Percentiles rank a stretch among this genome's conserved stretches.
phyloP scores from a whole-genome alignment of 2,888 invertebrate genomes.

The Eilema caniola region DNA sequence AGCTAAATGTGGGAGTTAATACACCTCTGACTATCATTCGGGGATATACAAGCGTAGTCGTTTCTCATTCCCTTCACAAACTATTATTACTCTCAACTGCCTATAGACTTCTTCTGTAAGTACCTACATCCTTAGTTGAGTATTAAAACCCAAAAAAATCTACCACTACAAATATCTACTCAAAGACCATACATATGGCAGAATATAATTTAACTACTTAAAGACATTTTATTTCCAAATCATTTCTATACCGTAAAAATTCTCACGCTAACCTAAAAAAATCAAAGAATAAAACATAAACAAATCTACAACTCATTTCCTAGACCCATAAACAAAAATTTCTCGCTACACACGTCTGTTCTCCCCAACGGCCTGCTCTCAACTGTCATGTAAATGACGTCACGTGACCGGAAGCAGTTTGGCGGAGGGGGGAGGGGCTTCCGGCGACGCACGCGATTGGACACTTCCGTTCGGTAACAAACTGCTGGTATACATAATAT shows the following conservation, averaged over 20 bases:
- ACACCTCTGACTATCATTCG: too few species aligned
- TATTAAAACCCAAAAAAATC: too few species aligned
- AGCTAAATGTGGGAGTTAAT: too few species aligned
- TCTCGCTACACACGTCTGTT: constrained; percentile 67
- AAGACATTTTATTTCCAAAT: not conserved
- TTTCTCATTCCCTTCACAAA: too few species aligned
- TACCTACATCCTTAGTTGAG: too few species aligned
- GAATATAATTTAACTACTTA: too few species aligned
- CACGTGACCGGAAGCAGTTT: constrained; percentile 85
- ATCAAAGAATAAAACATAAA: constrained; percentile 45
- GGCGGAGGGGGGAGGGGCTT: constrained; percentile 76
- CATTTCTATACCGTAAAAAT: not conserved
- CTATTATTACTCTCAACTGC: too few species aligned
- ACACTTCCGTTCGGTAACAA: constrained; percentile 83
- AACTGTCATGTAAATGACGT: constrained; percentile 86
- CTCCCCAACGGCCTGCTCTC: constrained; percentile 65
- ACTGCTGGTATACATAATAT: constrained; percentile 79
- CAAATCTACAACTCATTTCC: constrained; percentile 68
- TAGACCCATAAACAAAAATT: constrained; percentile 70
- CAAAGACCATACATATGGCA: too few species aligned
- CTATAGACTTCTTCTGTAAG: too few species aligned
- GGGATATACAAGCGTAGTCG: too few species aligned
- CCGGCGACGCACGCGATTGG: constrained; percentile 85
- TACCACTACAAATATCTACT: too few species aligned
- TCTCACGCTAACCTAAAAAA: constrained; percentile 37